Conservation (phyloP, 2,113 vertebrate species). For the Bujurquina vittata region DNA sequence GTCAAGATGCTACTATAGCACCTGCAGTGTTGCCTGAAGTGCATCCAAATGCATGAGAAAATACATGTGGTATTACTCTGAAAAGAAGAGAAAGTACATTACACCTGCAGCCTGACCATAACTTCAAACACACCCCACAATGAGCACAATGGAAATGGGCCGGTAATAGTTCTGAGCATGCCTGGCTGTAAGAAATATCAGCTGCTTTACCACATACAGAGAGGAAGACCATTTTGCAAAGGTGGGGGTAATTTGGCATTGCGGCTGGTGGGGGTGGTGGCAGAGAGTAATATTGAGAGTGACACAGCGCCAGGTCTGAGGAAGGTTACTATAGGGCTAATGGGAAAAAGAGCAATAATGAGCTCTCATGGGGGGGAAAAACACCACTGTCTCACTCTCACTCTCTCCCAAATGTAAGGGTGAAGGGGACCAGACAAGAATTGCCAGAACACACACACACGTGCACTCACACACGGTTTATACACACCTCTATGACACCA, state of each 20-base stretch:
- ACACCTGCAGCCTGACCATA: constrained; percentile 39
- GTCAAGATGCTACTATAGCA: constrained; percentile 26
- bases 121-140: constrained; percentile 60
- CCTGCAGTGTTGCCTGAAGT: constrained; percentile 24
- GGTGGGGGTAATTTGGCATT: constrained; percentile 65
- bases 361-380: constrained; percentile 79
- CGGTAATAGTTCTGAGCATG: constrained; percentile 40
- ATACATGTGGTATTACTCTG: constrained; percentile 28
- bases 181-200: constrained; percentile 50
- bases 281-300: constrained; percentile 69
- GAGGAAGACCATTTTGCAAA: constrained; percentile 52
- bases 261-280: constrained; percentile 35
- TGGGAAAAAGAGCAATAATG: constrained; percentile 82
- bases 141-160: constrained; percentile 55
- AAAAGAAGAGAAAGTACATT: constrained; percentile 37
- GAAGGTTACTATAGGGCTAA: constrained; percentile 83
- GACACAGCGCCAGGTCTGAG: constrained; percentile 66
- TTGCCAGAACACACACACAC: constrained; percentile 13
- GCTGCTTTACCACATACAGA: constrained; percentile 42
- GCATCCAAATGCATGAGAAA: constrained; percentile 30
- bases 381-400: constrained; percentile 40
- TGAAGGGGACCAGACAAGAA: constrained; percentile 57
- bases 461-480: neutral
- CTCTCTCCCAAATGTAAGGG: constrained; percentile 62
- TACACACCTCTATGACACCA: constrained; percentile 37